These are phyloP conservation scores for Pseudopleuronectes americanus DNA, from an alignment of 2,797 vertebrate species.

Conservation along the genomic window DNA sequence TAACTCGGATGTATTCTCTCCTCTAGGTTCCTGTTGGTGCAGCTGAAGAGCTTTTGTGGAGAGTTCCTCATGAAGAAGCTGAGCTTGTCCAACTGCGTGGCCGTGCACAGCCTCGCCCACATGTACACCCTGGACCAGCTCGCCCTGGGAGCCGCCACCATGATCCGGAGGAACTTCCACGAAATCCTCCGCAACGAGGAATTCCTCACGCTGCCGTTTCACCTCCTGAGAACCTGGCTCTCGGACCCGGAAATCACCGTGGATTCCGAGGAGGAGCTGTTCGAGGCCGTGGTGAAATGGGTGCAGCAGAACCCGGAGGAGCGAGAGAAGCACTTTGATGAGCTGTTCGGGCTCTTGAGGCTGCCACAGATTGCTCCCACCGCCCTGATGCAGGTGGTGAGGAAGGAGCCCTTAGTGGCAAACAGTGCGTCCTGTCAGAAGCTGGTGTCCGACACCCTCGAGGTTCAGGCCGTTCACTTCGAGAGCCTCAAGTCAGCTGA, in stretches of 20 bases:
- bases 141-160: slow-evolving; percentile 92
- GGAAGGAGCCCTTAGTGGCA: slow-evolving; percentile 87
- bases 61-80: slow-evolving; percentile 98
- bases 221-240: slow-evolving; percentile 94
- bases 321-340: slow-evolving; percentile 90
- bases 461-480: slow-evolving; percentile 91
- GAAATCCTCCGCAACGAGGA: slow-evolving; percentile 96
- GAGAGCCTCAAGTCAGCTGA: slow-evolving; percentile 91
- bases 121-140: slow-evolving; percentile 95
- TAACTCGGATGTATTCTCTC: neutral
- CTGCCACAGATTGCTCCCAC: slow-evolving; percentile 95
- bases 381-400: slow-evolving; percentile 92
- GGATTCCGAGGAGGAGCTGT: slow-evolving; percentile 93
- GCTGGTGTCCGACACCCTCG: slow-evolving; percentile 91
- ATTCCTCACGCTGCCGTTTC: slow-evolving; percentile 94
- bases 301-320: slow-evolving; percentile 91
- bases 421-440: slow-evolving; percentile 87
- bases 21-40: slow-evolving; percentile 89
- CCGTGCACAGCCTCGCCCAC: slow-evolving; percentile 94
- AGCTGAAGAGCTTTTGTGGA: slow-evolving; percentile 94
- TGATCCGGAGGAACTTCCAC: slow-evolving; percentile 96
- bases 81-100: slow-evolving; percentile 94
- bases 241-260: slow-evolving; percentile 94
- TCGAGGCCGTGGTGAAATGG: slow-evolving; percentile 95
- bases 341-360: slow-evolving; percentile 91